Base-by-base conservation (phyloP, 2,888 invertebrate species). In the Pogonocherus hispidulus region DNA sequence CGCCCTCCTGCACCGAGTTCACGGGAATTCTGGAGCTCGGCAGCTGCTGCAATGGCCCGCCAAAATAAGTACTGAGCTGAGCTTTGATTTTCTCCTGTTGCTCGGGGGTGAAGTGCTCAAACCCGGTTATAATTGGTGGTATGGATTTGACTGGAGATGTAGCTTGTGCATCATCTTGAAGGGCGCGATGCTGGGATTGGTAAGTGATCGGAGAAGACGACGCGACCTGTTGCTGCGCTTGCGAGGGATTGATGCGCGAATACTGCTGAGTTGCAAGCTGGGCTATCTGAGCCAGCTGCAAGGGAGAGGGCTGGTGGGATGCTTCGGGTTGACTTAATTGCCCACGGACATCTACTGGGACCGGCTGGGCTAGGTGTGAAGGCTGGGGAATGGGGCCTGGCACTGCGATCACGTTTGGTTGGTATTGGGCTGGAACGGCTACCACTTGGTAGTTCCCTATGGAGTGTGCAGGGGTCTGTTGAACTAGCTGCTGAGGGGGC, bases 11-110 rank as follows among this genome's bases (percentile, higher is more conserved):
- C 3, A 16, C n/a, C 0, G 41, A 41, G 41, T 41, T 41, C 16
- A 32, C 16, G 3, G 46, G 32, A 19, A 35, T 5, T 20, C 22
- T 35, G 18, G 23, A 14, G 4, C 11, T 51, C n/a, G 54, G 16
- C 20, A 78, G 52, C 14, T 71, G 76, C 51, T 71, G 74, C 23
- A 74, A 69, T 3, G 74, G 79, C 35, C 74, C 76, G 1, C 84
- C 84, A 32, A 84, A 79, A 67, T 83, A 82, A 2, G 74, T 75
- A 41, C 80, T 81, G 49, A 85, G 67, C 60, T 85, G 84, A 8
- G 78, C 81, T 68, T 84, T 85, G 62, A 85, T 85, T 74, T 84
- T 84, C 18, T 80, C 82, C 67, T 85, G 85, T 62, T 85, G 85
- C 62, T 85, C 85, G 0, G 84, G 83, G 1, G 82, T 79, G 69